Evolutionary conservation across 2,797 vertebrate species (phyloP).

Genomic region (Potorous gilbertii): DNA sequence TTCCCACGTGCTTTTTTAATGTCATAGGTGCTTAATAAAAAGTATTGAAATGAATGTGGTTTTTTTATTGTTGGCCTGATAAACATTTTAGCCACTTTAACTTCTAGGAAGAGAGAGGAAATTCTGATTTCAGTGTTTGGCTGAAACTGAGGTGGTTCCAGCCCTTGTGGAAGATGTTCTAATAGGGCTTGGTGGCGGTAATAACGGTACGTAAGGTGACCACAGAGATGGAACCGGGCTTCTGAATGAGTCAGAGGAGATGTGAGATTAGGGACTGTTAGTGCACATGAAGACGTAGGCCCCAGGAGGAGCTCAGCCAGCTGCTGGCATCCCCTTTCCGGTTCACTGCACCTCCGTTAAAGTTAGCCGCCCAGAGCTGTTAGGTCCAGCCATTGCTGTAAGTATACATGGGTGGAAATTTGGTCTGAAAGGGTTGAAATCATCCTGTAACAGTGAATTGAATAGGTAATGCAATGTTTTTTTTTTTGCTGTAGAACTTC

Average conservation of each 20-base stretch:
- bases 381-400: constrained; percentile 30
- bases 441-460: not conserved
- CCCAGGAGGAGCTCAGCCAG: constrained; percentile 59
- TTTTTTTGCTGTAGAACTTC: not conserved
- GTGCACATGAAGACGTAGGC: not conserved
- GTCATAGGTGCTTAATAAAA: not conserved
- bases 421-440: not conserved
- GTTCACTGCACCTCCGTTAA: constrained; percentile 70
- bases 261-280: not conserved
- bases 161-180: not conserved
- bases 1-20: not conserved
- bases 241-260: not conserved
- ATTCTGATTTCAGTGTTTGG: not conserved
- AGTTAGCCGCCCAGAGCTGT: constrained; percentile 66
- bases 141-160: not conserved
- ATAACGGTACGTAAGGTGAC: not conserved
- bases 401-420: constrained; percentile 23
- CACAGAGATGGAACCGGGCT: not conserved
- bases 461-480: not conserved
- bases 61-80: not conserved
- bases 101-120: not conserved
- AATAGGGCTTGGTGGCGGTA: rapidly evolving
- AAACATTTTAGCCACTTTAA: not conserved
- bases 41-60: not conserved
- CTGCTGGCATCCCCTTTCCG: constrained; percentile 72